Evolutionary conservation across 2,797 vertebrate genomes (phyloP), one percentile per base, ranked within the genome.

Genomic region (Bradypodion pumilum): DNA sequence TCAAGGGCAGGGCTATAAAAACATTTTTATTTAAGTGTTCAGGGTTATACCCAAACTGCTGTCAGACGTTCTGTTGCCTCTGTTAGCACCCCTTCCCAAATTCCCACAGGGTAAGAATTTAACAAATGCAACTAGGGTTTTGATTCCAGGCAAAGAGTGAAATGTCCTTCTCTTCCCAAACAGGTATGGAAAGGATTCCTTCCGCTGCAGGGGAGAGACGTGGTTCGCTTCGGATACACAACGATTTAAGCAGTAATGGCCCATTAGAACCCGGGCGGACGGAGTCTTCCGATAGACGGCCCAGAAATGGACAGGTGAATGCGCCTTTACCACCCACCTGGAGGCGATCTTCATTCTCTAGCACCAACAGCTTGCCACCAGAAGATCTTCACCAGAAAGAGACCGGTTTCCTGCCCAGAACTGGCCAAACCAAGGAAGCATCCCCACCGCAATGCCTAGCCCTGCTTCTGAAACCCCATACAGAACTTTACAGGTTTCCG

Each of bases 321-420:
- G 96, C 97, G 0, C 98, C 98, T 0, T 92, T 99, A 68, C 98
- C 99, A 0, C 94, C 97, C 2, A 98, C 97, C 0, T 99, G 99
- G 98, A 96, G 97, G 32, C 98, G 98, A 60, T 98, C 98, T 0
- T 98, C 98, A 7, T 94, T 98, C 72, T 97, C 98, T 40, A 96
- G 80, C 0, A 98, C 98, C 85, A 96, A 98, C 63, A 96, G 96
- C 23, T 87, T 93, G 0, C 93, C 86, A 44, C 90, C 96, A 0
- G 97, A 97, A 79, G 98, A 98, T 37, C 89, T 96, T 1, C 94
- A 94, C 89, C 95, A 95, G 29, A 90, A 91, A 79, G 95, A 95
- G 0, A 40, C 89, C 0, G 98, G 98, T 56, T 85, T 87, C 74
- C 74, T 93, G 0, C 80, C 46, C 1, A 94, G 95, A 82, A 94